Evolutionary conservation across 2,113 vertebrate species (phyloP).

Genomic region (Danionella cerebrum): DNA sequence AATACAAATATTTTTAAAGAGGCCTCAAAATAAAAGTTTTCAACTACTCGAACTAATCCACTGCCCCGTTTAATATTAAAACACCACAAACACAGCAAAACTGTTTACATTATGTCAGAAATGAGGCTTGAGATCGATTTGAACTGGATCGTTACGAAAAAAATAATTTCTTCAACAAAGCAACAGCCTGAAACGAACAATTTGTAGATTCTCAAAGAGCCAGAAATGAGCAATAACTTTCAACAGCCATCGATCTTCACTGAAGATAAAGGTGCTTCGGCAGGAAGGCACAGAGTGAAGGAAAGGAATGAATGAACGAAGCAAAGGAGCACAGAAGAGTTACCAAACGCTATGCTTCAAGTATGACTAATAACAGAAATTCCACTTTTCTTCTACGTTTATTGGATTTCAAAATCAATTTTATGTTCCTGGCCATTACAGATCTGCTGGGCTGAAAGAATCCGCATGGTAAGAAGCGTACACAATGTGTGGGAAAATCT

Average conservation of each 20-base stretch:
- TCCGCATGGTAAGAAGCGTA: background rate
- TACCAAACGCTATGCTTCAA: background rate
- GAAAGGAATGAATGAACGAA: background rate
- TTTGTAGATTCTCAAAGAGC: background rate
- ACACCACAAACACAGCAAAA: no score
- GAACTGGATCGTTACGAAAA: no score
- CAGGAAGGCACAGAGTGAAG: background rate
- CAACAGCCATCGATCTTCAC: background rate
- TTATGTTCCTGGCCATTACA: slow-evolving; percentile 32
- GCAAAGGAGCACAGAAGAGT: background rate
- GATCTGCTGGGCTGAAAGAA: slow-evolving; percentile 50
- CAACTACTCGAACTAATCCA: no score
- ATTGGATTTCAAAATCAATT: slow-evolving; percentile 29
- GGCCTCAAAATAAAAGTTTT: no score
- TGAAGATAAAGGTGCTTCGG: background rate
- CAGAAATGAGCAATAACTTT: background rate
- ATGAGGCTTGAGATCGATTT: no score
- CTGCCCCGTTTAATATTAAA: no score
- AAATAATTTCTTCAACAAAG: background rate
- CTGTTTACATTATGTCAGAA: no score
- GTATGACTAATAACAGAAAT: background rate
- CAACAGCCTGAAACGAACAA: background rate
- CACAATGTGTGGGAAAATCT: slow-evolving; percentile 1
- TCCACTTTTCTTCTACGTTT: background rate
- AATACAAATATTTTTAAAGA: no score